Evolutionary conservation across 1,140 invertebrate genomes (phyloP).

Genomic region (Ptiloglossa arizonensis): DNA sequence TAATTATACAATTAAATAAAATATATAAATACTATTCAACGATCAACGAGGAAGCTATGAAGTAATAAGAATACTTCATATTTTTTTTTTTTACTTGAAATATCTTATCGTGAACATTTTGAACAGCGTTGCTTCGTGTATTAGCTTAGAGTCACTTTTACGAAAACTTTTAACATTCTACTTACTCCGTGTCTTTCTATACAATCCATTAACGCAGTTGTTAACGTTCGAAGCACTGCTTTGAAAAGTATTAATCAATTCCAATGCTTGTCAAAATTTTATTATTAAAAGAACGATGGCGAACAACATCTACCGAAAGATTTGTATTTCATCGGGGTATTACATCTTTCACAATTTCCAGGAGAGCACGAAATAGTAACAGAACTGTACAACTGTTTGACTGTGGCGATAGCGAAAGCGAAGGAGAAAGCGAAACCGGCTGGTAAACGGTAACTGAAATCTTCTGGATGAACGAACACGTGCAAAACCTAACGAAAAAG

Average conservation of each 20-base stretch:
- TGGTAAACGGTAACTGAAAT: slow-evolving; percentile 36
- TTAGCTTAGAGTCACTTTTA: neutral
- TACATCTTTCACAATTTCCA: slow-evolving; percentile 35
- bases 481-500: slow-evolving; percentile 2
- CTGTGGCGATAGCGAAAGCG: slow-evolving; percentile 64
- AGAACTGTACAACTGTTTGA: slow-evolving; percentile 13
- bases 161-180: neutral
- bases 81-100: no score
- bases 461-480: slow-evolving; percentile 18
- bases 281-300: neutral
- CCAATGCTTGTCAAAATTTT: neutral
- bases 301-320: no score
- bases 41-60: neutral
- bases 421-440: slow-evolving; percentile 62
- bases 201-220: neutral
- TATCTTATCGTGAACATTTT: neutral
- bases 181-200: neutral
- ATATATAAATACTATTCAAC: neutral
- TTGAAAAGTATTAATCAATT: neutral
- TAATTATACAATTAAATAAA: no score
- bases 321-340: neutral
- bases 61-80: neutral
- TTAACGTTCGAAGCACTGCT: neutral
- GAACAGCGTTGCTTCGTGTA: no score
- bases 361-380: neutral